phyloP scores from a whole-genome alignment of 2,797 vertebrate species.

The Philypnodon macrostomus region DNA sequence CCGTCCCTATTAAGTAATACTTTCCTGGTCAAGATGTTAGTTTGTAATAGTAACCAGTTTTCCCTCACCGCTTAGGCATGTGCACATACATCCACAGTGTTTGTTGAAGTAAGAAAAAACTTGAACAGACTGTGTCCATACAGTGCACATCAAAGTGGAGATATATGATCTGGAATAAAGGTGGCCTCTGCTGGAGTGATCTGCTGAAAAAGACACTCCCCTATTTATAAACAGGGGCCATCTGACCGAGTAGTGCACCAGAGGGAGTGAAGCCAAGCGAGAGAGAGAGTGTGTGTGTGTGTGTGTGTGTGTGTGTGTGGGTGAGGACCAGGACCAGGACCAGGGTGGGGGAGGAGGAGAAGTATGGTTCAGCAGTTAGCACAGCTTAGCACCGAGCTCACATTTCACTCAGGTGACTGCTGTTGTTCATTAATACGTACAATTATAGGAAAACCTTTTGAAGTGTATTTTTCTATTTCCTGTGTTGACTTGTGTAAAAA shows the following conservation, averaged over 20 bases:
- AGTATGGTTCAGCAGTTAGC: constrained; percentile 44
- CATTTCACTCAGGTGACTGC: constrained; percentile 66
- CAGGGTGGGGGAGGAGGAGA: constrained; percentile 44
- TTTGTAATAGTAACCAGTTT: neutral
- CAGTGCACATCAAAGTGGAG: constrained; percentile 62
- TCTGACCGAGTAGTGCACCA: constrained; percentile 58
- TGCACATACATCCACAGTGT: constrained; percentile 14
- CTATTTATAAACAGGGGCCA: constrained; percentile 76
- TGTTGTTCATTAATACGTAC: constrained; percentile 57
- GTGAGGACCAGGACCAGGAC: too few species aligned
- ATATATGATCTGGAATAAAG: constrained; percentile 67
- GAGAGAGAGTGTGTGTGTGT: constrained; percentile 18
- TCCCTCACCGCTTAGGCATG: neutral
- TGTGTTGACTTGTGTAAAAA: constrained; percentile 23
- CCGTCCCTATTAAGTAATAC: too few species aligned
- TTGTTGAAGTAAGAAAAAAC: constrained; percentile 34
- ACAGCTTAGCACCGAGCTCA: constrained; percentile 42
- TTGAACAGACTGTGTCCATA: constrained; percentile 46
- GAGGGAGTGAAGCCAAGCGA: constrained; percentile 48
- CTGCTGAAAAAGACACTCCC: constrained; percentile 68
- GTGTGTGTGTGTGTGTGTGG: constrained; percentile 23
- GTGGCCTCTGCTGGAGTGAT: constrained; percentile 53
- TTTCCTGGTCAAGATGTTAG: neutral
- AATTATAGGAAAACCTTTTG: constrained; percentile 24
- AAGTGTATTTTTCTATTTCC: constrained; percentile 6